phyloP scores from a whole-genome alignment of 2,113 vertebrate genomes.

The Glaucidium brasilianum region DNA sequence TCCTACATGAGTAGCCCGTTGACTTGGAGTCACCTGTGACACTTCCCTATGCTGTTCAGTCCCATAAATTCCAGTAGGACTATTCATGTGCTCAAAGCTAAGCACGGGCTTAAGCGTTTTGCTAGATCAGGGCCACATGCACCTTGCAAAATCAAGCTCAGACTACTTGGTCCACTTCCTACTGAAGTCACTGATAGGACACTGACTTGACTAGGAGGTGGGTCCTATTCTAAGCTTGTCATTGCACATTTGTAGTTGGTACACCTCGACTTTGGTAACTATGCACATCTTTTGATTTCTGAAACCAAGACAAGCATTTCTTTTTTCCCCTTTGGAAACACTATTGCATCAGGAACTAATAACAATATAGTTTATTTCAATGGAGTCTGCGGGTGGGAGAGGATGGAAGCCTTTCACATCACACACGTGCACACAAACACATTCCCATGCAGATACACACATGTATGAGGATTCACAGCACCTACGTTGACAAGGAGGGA shows the following conservation, averaged over 20 bases:
- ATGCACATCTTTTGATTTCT: conserved; percentile 80
- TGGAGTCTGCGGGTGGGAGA: conserved; percentile 51
- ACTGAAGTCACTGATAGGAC: conserved; percentile 23
- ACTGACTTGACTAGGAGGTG: conserved; percentile 48
- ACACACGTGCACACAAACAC: neutral
- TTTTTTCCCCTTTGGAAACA: conserved; percentile 53
- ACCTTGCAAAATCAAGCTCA: conserved; percentile 63
- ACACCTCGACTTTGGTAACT: conserved; percentile 78
- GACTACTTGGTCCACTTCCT: conserved; percentile 10
- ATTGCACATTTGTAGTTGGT: conserved; percentile 75
- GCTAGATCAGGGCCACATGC: conserved; percentile 3
- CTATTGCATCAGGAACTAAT: conserved; percentile 59
- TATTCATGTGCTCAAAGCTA: conserved; percentile 13
- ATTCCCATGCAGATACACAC: neutral
- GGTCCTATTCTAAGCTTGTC: conserved; percentile 62
- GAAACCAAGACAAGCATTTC: conserved; percentile 66
- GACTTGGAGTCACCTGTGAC: conserved; percentile 34
- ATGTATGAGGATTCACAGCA: conserved; percentile 69
- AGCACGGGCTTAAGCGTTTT: conserved; percentile 26
- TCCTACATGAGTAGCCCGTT: neutral
- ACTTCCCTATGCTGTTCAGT: neutral
- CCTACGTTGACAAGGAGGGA: conserved; percentile 71
- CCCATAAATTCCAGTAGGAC: neutral
- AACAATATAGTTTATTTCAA: conserved; percentile 46
- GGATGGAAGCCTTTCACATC: conserved; percentile 64